phyloP scores from a whole-genome alignment of 2,888 invertebrate genomes.

The Periphyllus acericola region DNA sequence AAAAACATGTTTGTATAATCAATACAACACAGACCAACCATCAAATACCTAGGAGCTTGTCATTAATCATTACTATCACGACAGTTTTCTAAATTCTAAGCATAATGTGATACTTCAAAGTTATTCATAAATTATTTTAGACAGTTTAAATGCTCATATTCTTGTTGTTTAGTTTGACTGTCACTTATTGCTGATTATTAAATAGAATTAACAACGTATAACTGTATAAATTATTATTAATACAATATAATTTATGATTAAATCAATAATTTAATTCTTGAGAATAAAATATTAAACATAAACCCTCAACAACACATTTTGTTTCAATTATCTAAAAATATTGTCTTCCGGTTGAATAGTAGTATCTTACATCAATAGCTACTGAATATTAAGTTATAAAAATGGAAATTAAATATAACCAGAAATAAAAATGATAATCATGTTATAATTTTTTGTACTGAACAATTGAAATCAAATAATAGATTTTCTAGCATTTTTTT shows the following conservation, averaged over 20 bases:
- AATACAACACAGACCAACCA: too few relatives aligned
- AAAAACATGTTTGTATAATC: too few relatives aligned
- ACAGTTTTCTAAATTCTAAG: too few relatives aligned
- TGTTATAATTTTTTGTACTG: background rate
- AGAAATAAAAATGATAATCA: background rate
- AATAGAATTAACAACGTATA: too few relatives aligned
- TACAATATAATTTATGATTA: background rate
- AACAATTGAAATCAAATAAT: constrained; percentile 33
- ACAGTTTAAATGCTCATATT: too few relatives aligned
- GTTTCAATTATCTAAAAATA: background rate
- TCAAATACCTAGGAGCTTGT: too few relatives aligned
- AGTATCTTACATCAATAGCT: background rate
- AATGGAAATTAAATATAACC: background rate
- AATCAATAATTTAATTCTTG: background rate
- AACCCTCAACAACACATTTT: background rate
- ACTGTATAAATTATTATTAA: background rate
- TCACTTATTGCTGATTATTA: too few relatives aligned
- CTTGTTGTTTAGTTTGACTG: too few relatives aligned
- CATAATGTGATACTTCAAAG: too few relatives aligned
- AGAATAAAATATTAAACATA: background rate
- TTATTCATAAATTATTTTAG: too few relatives aligned
- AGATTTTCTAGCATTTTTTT: constrained; percentile 55
- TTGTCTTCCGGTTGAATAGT: background rate
- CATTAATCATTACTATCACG: too few relatives aligned
- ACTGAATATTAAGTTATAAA: background rate